Base-by-base conservation (phyloP, 2,797 vertebrate genomes). In the Nasua narica region DNA sequence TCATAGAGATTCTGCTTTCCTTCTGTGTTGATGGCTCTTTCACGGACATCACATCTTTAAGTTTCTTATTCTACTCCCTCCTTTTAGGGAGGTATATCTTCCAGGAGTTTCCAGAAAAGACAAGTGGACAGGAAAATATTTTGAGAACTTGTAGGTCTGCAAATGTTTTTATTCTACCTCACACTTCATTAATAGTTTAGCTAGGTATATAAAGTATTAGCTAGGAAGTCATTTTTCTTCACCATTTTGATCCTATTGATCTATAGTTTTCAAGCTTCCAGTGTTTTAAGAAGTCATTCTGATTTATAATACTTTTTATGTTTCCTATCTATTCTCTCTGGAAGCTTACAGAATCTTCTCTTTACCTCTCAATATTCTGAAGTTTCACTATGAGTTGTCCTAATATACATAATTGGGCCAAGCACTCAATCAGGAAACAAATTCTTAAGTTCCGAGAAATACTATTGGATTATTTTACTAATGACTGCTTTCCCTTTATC, bases 261-360 rank as follows among this genome's bases (percentile, higher is more conserved):
- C 48, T 50, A 70, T 58, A 87, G 69, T 82, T 16, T 48, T 84
- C 56, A 91, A 56, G n/a, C 13, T 95, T 83, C 43, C 67, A 77
- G 2, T 81, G 50, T 56, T 58, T 82, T 79, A 88, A 94, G 91
- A 81, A 97, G 35, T 52, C 56, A 90, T 89, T 91, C 48, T 54
- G 35, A 94, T 50, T 91, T 8, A 14, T 35, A 72, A 14, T 35
- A 72, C 1, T 70, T 78, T 23, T 40, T 48, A 70, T 70, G 19
- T 50, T 46, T 50, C 6, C 23, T 69, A 52, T 46, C 35, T 90
- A 54, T 27, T 58, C 32, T 82, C 54, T 86, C 67, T 78, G 7
- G 25, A 87, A 93, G 19, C 1, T 67, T 84, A 29, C 6, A 85
- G 32, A 85, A 32, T 90, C 27, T 88, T 83, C 43, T 77, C 87